phyloP scores from a whole-genome alignment of 2,113 vertebrate genomes.

The Hydrochoerus hydrochaeris region DNA sequence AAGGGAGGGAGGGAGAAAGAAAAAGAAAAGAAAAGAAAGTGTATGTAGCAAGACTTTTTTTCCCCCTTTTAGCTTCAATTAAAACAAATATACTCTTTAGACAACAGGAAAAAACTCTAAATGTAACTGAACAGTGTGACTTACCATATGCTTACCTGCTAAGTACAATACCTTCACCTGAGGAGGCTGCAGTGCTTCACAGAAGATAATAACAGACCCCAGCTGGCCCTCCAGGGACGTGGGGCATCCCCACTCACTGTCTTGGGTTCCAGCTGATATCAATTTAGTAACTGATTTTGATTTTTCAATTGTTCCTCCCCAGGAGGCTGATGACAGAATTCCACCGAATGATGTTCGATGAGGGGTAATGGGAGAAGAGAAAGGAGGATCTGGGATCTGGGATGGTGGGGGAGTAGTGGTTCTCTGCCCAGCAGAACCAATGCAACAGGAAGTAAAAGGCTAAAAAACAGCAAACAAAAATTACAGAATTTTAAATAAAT shows the following conservation, averaged over 20 bases:
- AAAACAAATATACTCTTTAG: constrained; percentile 42
- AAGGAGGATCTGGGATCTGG: constrained; percentile 96
- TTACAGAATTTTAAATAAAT: constrained; percentile 49
- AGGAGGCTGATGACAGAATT: constrained; percentile 91
- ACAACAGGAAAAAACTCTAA: neutral
- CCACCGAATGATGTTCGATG: constrained; percentile 93
- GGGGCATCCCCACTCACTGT: constrained; percentile 98
- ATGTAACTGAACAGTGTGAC: neutral
- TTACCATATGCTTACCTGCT: constrained; percentile 87
- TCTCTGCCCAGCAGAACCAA: constrained; percentile 97
- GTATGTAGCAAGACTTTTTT: neutral
- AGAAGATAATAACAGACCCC: constrained; percentile 94
- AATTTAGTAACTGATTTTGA: constrained; percentile 94
- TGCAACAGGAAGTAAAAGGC: constrained; percentile 97
- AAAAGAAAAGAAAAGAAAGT: too few relatives aligned
- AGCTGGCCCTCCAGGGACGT: constrained; percentile 98
- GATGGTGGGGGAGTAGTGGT: constrained; percentile 98
- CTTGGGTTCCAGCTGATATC: constrained; percentile 98
- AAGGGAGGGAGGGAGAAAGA: neutral
- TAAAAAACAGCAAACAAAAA: constrained; percentile 79
- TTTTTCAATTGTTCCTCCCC: constrained; percentile 92
- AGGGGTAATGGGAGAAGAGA: constrained; percentile 88
- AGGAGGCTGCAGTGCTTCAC: constrained; percentile 92
- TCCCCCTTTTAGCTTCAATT: constrained; percentile 37
- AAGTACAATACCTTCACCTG: constrained; percentile 95